phyloP scores from a whole-genome alignment of 2,888 invertebrate genomes.

The Seira ritae region DNA sequence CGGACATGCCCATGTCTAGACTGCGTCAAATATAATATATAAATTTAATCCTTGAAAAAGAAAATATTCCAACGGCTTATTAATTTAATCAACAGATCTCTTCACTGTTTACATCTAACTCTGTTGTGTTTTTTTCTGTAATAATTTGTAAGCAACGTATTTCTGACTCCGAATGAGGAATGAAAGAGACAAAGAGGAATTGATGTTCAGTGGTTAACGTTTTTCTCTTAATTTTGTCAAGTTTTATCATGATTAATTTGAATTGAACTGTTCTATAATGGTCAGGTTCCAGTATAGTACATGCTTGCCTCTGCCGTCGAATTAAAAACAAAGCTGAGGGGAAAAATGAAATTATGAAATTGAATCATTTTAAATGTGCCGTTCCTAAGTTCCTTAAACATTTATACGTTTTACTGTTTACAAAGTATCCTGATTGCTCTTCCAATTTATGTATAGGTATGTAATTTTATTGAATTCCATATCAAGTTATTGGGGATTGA shows the following conservation, averaged over 20 bases:
- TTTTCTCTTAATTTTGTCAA: no score
- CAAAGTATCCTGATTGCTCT: background rate
- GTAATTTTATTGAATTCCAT: no score
- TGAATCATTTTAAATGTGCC: background rate
- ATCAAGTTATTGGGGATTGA: no score
- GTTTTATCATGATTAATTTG: no score
- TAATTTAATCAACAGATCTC: background rate
- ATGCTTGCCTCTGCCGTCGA: no score
- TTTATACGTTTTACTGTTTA: background rate
- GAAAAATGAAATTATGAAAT: background rate
- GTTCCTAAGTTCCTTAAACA: background rate
- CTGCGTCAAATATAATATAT: background rate
- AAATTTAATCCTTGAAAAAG: no score
- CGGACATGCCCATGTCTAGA: slow-evolving; percentile 52
- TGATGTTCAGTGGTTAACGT: no score
- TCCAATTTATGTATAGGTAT: background rate
- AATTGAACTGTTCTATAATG: background rate
- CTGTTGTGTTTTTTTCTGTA: background rate
- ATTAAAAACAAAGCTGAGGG: no score
- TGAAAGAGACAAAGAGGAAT: background rate
- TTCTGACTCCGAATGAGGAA: background rate
- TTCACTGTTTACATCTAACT: background rate
- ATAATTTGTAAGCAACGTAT: background rate
- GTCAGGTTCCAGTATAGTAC: background rate
- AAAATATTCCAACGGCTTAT: background rate